Evolutionary conservation across 2,113 vertebrate species (phyloP).

Genomic region (Orcinus orca): DNA sequence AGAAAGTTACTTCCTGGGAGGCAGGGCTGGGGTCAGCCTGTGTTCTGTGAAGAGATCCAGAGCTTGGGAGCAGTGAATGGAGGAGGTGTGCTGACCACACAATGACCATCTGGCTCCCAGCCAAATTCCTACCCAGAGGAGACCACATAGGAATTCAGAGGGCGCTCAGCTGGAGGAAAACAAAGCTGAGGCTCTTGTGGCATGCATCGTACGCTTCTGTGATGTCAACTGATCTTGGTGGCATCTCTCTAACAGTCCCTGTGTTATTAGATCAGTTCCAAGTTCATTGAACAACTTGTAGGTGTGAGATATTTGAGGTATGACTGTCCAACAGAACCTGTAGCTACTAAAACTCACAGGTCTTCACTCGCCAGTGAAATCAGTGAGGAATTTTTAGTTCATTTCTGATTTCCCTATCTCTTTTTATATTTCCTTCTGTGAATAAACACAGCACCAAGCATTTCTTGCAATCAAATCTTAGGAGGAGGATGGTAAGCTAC

Average conservation of each 20-base stretch:
- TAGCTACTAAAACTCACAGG: not conserved
- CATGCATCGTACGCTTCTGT: not conserved
- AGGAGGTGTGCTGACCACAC: fast-evolving
- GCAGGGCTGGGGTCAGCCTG: not conserved
- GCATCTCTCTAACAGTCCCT: not conserved
- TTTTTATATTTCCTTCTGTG: not conserved
- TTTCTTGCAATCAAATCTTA: not conserved
- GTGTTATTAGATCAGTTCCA: not conserved
- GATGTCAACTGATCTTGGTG: too few relatives aligned
- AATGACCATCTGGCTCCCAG: not conserved
- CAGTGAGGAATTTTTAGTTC: not conserved
- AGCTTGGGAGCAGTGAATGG: not conserved
- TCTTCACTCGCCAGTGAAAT: not conserved
- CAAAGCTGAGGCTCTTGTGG: not conserved
- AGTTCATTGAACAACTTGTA: not conserved
- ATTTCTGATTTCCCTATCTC: not conserved
- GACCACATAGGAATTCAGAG: not conserved
- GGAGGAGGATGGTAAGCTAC: not conserved
- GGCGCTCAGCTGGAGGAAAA: not conserved
- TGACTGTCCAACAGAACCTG: not conserved
- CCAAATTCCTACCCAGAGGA: not conserved
- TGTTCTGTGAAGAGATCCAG: not conserved
- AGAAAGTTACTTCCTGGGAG: not conserved
- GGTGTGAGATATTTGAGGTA: not conserved
- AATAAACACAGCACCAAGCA: not conserved